A percentile compares a stretch with the other conserved stretches of the same genome.
phyloP scores from a whole-genome alignment of 2,113 vertebrate species.

The Rattus norvegicus region GRCr8 NC_086022.1:147974001-147974500 shows the following conservation, averaged over 20 bases:
- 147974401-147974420: constrained; percentile 95
- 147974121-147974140: not conserved
- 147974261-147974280: not conserved
- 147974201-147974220: constrained; percentile 96
- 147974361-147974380: not conserved
- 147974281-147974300: not conserved
- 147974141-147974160: constrained; percentile 28
- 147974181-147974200: constrained; percentile 90
- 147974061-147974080: not conserved
- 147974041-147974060: not conserved
- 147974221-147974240: constrained; percentile 92
- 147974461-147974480: constrained; percentile 89
- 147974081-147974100: not conserved
- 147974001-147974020: not conserved
- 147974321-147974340: not conserved
- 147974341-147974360: not conserved
- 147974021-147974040: not conserved
- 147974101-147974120: not conserved
- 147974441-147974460: constrained; percentile 96
- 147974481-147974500: constrained; percentile 90
- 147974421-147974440: constrained; percentile 96
- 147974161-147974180: constrained; percentile 93
- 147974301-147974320: not conserved
- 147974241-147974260: not conserved
- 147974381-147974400: constrained; percentile 79